phyloP scores from a whole-genome alignment of 1,140 invertebrate genomes.

The Tribolium madens region DNA sequence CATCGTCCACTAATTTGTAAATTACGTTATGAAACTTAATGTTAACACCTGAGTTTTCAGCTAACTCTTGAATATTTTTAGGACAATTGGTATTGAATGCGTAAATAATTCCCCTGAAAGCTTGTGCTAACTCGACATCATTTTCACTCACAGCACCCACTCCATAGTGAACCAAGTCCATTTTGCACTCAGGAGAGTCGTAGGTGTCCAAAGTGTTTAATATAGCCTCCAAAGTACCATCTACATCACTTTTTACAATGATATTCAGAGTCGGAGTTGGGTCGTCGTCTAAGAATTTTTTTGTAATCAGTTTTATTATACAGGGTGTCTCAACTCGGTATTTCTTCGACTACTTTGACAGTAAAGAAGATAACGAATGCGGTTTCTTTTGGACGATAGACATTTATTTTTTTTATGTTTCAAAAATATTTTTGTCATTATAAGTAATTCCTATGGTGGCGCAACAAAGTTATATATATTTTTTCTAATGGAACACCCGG shows the following conservation, averaged over 20 bases:
- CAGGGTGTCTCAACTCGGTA: no score
- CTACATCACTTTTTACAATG: conserved; percentile 83
- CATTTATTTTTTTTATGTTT: no score
- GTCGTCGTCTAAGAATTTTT: conserved; percentile 64
- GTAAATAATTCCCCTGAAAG: conserved; percentile 89
- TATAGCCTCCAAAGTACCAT: conserved; percentile 94
- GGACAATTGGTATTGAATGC: conserved; percentile 83
- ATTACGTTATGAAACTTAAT: conserved; percentile 87
- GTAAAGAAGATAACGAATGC: no score
- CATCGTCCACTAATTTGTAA: conserved; percentile 90
- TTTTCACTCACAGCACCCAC: conserved; percentile 86
- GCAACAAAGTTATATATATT: no score
- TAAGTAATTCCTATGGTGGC: no score
- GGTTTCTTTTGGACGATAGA: no score
- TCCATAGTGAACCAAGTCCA: conserved; percentile 91
- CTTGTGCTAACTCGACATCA: conserved; percentile 88
- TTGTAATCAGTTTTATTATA: no score
- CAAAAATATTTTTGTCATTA: no score
- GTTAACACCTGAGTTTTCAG: conserved; percentile 70
- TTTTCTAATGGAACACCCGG: no score
- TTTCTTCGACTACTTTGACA: no score
- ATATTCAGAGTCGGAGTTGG: conserved; percentile 69
- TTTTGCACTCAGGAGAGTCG: conserved; percentile 77
- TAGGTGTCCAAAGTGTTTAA: conserved; percentile 93
- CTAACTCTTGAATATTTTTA: conserved; percentile 66